Evolutionary conservation across 1,140 invertebrate species (phyloP), one percentile per base, ranked within the genome.

Genomic region (Drosophila seguyi): DNA sequence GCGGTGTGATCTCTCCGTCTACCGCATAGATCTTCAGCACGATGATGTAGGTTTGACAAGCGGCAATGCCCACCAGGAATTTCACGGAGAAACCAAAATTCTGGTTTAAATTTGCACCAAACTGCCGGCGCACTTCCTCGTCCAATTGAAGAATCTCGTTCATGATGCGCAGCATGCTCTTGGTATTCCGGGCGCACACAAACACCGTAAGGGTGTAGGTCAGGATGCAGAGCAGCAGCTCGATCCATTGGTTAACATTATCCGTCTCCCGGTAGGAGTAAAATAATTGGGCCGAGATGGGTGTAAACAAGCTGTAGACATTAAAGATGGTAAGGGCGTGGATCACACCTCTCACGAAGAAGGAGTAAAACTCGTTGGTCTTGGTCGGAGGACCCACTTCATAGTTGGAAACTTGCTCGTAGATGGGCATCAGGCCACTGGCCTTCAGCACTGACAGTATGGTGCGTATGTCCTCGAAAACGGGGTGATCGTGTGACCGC

Each of bases 161-260:
- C 58, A 92, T 78, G 22, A 92, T 90, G 22, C 88, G 63, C 18
- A 92, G 11, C 56, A 91, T 88, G 20, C 34, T 65, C 31, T 90
- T 92, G 1, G 88, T 77, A 60, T 92, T 91, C 18, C 76, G 74
- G 1, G 72, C 76, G 18, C 91, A 92, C 2, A 92, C 79, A 2
- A 92, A 75, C 6, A 92, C 85, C 0, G 91, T 90, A 0, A 90
- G 53, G 0, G 81, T 81, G 14, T 92, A 92, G 36, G 91, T 88
- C 4, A 85, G 36, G 36, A 92, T 90, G 39, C 88, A 91, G 22
- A 92, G 80, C 7, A 92, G 50, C 10, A 91, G 50, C 10, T 92
- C 91, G 45, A 92, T 91, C 88, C 88, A 92, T 56, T 92, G 90
- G 75, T 92, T 92, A 10, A 92, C 87, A 57, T 92, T 92, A 29